Conservation (phyloP, 2,888 invertebrate genomes). For the Idaea straminata region DNA sequence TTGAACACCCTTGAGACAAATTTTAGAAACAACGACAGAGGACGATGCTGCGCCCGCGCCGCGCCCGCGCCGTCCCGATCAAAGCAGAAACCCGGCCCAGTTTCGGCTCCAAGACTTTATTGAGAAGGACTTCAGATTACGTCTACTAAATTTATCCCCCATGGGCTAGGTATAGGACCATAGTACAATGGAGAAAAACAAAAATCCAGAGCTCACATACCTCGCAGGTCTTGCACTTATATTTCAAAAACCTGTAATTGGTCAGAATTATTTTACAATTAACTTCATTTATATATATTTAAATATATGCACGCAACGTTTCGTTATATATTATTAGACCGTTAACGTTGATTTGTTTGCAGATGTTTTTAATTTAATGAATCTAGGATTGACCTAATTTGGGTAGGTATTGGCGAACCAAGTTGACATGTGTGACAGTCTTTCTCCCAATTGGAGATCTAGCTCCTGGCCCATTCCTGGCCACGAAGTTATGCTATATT, state of each 20-base stretch:
- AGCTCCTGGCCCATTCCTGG: too few relatives aligned
- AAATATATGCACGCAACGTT: constrained; percentile 8
- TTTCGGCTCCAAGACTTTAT: too few relatives aligned
- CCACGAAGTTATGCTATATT: too few relatives aligned
- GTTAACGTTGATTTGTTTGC: neutral
- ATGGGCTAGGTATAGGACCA: too few relatives aligned
- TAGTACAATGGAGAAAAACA: constrained; percentile 3
- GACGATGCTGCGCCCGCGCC: neutral
- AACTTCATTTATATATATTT: constrained; percentile 9
- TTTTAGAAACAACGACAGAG: neutral
- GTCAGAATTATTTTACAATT: constrained; percentile 28
- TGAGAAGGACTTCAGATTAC: too few relatives aligned
- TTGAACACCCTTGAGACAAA: neutral
- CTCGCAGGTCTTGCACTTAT: constrained; percentile 21
- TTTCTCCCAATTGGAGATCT: too few relatives aligned
- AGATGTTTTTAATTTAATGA: neutral
- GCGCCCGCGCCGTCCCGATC: too few relatives aligned
- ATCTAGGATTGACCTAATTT: neutral
- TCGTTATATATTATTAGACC: neutral
- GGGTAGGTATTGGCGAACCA: too few relatives aligned
- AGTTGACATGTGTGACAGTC: too few relatives aligned
- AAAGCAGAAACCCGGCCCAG: too few relatives aligned
- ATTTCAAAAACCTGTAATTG: constrained; percentile 24
- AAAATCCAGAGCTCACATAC: constrained; percentile 12
- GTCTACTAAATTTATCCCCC: too few relatives aligned